These are phyloP conservation scores for Erpobdella octoculata DNA, from an alignment of 2,888 invertebrate species.

Conservation along the genomic window DNA sequence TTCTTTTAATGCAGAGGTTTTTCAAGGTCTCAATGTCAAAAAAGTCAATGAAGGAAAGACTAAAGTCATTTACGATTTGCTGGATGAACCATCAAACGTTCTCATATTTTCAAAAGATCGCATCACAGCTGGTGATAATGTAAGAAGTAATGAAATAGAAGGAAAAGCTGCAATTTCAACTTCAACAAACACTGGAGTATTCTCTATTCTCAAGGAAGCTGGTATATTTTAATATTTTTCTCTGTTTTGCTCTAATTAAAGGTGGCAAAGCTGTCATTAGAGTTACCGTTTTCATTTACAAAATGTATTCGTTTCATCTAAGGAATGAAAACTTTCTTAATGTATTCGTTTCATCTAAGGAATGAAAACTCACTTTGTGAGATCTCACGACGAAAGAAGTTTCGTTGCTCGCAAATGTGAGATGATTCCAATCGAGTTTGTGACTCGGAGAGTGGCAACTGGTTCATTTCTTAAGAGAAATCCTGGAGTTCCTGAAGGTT, in stretches of 20 bases:
- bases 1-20: too few relatives aligned
- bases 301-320: too few relatives aligned
- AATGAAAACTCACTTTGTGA: slow-evolving; percentile 77
- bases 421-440: slow-evolving; percentile 99
- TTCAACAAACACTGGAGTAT: slow-evolving; percentile 83
- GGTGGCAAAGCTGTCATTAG: too few relatives aligned
- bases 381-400: slow-evolving; percentile 65
- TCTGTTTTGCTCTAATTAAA: not conserved
- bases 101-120: slow-evolving; percentile 76
- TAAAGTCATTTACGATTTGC: slow-evolving; percentile 74
- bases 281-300: too few relatives aligned
- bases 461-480: slow-evolving; percentile 88
- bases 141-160: slow-evolving; percentile 75
- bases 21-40: slow-evolving; percentile 28
- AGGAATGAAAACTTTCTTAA: too few relatives aligned
- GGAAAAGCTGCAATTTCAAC: slow-evolving; percentile 91
- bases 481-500: slow-evolving; percentile 80
- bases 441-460: slow-evolving; percentile 79
- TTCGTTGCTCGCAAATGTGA: slow-evolving; percentile 82
- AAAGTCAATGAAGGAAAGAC: slow-evolving; percentile 83
- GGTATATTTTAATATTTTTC: too few relatives aligned
- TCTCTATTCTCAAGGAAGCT: slow-evolving; percentile 57
- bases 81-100: slow-evolving; percentile 58
- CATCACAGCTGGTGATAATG: slow-evolving; percentile 93
- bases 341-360: too few relatives aligned